phyloP scores from a whole-genome alignment of 1,140 invertebrate genomes.

The Hypsibius dujardini region DNA sequence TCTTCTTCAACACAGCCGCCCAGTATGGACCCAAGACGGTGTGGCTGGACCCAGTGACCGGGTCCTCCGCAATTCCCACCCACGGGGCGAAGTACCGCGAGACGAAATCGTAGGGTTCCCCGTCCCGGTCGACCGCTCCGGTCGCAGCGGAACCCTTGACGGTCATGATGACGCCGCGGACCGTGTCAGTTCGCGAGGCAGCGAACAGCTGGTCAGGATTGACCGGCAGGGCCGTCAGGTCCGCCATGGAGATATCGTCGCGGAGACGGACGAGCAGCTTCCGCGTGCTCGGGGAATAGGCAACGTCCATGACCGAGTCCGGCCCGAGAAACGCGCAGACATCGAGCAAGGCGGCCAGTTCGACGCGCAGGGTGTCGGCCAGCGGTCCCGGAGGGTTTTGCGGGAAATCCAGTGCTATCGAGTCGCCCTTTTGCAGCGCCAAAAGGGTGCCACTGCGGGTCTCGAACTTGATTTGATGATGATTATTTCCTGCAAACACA shows the following conservation, averaged over 20 bases:
- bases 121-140: conserved; percentile 25
- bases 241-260: conserved; percentile 22
- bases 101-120: conserved; percentile 35
- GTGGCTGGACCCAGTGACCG: conserved; percentile 40
- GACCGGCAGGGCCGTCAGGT: conserved; percentile 22
- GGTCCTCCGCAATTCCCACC: conserved; percentile 42
- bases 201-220: conserved; percentile 22
- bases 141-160: conserved; percentile 24
- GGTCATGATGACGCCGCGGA: conserved; percentile 27
- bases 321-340: conserved; percentile 18
- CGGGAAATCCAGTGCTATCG: conserved; percentile 3
- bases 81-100: conserved; percentile 44
- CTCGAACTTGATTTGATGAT: conserved; percentile 24
- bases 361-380: background rate
- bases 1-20: conserved; percentile 24
- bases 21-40: conserved; percentile 39
- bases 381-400: background rate
- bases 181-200: conserved; percentile 23
- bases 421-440: conserved; percentile 22
- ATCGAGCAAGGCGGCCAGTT: background rate
- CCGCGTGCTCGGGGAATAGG: conserved; percentile 23
- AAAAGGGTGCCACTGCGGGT: conserved; percentile 24
- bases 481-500: conserved; percentile 24
- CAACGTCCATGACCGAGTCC: conserved; percentile 24
- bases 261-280: conserved; percentile 14